phyloP scores from a whole-genome alignment of 35 echinoderm and acorn worm genomes.

The Holothuria glaberrima region DNA sequence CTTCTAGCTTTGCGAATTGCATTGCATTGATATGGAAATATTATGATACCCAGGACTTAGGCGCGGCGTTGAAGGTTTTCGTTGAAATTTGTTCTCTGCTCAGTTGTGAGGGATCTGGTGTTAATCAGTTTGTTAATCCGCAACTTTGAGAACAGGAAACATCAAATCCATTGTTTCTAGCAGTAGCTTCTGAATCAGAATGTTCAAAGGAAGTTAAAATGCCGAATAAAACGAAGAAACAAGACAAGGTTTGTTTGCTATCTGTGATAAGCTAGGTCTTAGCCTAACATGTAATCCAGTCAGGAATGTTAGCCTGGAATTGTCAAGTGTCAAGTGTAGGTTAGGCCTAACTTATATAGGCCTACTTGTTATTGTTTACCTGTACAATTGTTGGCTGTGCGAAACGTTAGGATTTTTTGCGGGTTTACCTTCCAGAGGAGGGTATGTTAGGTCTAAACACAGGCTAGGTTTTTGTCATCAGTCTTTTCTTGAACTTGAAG shows the following conservation, averaged over 20 bases:
- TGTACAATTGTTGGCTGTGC: no score
- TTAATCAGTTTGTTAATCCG: background rate
- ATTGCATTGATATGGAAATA: no score
- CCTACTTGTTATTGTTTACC: no score
- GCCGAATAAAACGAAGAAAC: conserved; percentile 31
- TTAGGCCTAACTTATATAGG: no score
- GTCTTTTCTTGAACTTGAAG: no score
- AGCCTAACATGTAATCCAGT: conserved; percentile 9
- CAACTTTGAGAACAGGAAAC: background rate
- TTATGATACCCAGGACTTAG: background rate
- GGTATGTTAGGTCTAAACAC: no score
- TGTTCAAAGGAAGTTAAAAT: background rate
- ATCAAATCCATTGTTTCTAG: background rate
- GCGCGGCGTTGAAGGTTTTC: background rate
- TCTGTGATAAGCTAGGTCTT: background rate
- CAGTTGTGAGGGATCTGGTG: background rate
- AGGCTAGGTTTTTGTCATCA: no score
- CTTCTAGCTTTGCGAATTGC: no score
- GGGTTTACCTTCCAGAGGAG: no score
- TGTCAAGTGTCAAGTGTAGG: no score
- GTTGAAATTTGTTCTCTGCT: background rate
- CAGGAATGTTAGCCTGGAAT: background rate
- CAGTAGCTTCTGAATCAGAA: background rate
- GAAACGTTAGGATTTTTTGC: no score
- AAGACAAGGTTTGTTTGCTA: conserved; percentile 32